Evolutionary conservation across 2,888 invertebrate species (phyloP).

Genomic region (Timandra comae): DNA sequence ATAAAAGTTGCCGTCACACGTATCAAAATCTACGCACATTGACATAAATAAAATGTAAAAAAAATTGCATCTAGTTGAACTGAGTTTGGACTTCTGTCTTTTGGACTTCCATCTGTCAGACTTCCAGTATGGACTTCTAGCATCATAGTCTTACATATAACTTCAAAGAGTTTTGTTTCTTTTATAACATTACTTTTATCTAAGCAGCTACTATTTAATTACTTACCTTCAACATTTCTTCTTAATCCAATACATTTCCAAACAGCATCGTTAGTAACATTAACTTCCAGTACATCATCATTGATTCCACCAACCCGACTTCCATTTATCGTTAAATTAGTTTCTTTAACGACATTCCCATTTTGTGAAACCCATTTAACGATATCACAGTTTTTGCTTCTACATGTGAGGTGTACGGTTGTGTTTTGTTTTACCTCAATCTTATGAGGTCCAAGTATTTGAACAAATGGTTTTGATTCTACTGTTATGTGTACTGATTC

Average conservation of each 20-base stretch:
- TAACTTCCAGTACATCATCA: slow-evolving; percentile 36
- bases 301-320: too few species aligned
- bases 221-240: slow-evolving; percentile 38
- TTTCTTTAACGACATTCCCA: slow-evolving; percentile 23
- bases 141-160: too few species aligned
- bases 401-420: slow-evolving; percentile 40
- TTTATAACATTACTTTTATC: too few species aligned
- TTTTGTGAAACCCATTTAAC: slow-evolving; percentile 43
- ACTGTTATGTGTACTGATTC: slow-evolving; percentile 38
- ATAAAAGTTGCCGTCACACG: too few species aligned
- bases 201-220: too few species aligned
- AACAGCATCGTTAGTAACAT: slow-evolving; percentile 38
- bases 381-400: slow-evolving; percentile 38
- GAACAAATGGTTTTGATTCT: slow-evolving; percentile 39
- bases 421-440: slow-evolving; percentile 30
- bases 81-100: too few species aligned
- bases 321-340: slow-evolving; percentile 23
- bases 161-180: too few species aligned
- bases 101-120: too few species aligned
- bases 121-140: too few species aligned
- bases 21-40: too few species aligned
- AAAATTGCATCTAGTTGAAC: too few species aligned
- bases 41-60: too few species aligned
- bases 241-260: slow-evolving; percentile 49
- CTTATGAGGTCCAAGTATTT: slow-evolving; percentile 50